phyloP scores from a whole-genome alignment of 1,140 invertebrate genomes.

The Aphidius ervi region DNA sequence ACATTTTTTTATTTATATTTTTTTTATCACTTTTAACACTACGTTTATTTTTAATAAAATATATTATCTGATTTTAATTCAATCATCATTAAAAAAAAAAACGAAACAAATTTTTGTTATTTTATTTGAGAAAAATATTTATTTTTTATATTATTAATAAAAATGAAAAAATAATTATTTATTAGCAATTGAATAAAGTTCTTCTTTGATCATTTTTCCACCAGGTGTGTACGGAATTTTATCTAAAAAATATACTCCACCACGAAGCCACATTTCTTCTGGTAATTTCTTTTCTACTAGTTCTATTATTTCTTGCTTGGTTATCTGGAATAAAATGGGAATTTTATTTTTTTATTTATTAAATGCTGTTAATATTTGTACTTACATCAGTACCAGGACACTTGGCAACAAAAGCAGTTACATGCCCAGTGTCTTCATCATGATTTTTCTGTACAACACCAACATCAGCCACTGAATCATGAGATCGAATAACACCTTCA shows the following conservation, averaged over 20 bases:
- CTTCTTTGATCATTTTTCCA: slow-evolving; percentile 51
- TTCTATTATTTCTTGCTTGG: slow-evolving; percentile 33
- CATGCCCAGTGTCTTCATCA: slow-evolving; percentile 57
- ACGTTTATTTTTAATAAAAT: too few species aligned
- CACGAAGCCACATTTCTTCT: slow-evolving; percentile 53
- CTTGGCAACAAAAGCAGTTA: slow-evolving; percentile 59
- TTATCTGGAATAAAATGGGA: slow-evolving; percentile 27
- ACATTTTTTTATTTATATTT: too few species aligned
- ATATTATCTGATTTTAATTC: too few species aligned
- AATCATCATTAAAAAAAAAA: too few species aligned
- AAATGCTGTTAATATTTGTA: neutral
- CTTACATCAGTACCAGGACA: slow-evolving; percentile 37
- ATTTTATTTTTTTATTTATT: neutral
- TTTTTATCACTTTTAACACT: too few species aligned
- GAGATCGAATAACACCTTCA: slow-evolving; percentile 62
- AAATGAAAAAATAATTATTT: too few species aligned
- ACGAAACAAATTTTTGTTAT: too few species aligned
- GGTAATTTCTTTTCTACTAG: slow-evolving; percentile 40
- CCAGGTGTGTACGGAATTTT: slow-evolving; percentile 59
- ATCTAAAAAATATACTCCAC: slow-evolving; percentile 58
- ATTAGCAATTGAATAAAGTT: too few species aligned
- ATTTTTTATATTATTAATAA: too few species aligned
- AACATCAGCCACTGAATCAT: slow-evolving; percentile 62
- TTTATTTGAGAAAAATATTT: too few species aligned
- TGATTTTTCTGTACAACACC: slow-evolving; percentile 67